Conservation (phyloP, 2,113 vertebrate species). For the Poecile atricapillus region DNA sequence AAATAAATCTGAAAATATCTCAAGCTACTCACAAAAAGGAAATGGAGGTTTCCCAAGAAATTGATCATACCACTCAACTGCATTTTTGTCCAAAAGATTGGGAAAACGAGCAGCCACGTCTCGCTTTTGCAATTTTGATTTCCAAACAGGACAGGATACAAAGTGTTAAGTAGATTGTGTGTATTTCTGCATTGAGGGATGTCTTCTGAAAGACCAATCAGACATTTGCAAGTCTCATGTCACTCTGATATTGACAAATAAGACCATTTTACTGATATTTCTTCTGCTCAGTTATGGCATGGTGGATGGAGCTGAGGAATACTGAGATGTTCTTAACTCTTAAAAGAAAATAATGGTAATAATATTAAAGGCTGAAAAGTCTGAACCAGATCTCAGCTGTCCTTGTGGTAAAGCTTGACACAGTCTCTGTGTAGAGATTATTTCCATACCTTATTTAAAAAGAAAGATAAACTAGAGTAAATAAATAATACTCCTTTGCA, state of each 20-base stretch:
- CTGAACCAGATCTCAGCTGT: background rate
- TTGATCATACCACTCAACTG: background rate
- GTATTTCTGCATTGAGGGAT: background rate
- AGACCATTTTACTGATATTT: background rate
- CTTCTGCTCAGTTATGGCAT: background rate
- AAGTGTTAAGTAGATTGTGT: background rate
- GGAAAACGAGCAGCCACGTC: background rate
- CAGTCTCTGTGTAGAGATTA: background rate
- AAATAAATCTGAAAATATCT: background rate
- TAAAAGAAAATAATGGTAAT: background rate
- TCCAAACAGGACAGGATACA: background rate
- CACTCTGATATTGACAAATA: background rate
- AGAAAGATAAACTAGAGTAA: background rate
- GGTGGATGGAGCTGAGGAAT: background rate
- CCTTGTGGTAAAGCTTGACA: background rate
- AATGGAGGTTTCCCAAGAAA: background rate
- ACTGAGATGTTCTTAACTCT: background rate
- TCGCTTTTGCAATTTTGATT: background rate
- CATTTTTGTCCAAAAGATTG: background rate
- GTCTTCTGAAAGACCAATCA: background rate
- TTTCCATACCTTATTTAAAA: background rate
- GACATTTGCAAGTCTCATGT: background rate
- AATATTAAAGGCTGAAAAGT: background rate
- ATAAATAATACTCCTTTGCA: background rate
- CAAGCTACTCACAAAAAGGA: background rate